A percentile compares a stretch with the other conserved stretches of the same genome.
phyloP scores from a whole-genome alignment of 2,888 invertebrate genomes.

The Augiades crinisus region DNA sequence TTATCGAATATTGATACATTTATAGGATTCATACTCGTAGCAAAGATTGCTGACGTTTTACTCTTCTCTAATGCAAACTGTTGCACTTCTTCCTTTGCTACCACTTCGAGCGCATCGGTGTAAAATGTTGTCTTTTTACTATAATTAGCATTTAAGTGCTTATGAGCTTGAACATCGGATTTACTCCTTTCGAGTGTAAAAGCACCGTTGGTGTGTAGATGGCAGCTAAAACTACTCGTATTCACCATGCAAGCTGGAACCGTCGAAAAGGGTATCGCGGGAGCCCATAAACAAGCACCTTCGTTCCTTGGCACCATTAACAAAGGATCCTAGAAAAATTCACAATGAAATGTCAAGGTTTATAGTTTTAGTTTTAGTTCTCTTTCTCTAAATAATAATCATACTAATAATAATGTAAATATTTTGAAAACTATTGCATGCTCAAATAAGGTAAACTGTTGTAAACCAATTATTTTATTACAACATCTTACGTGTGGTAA shows the following conservation, averaged over 20 bases:
- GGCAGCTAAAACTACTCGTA: constrained; percentile 69
- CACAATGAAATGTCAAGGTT: background rate
- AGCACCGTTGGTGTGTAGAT: constrained; percentile 65
- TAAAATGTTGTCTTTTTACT: constrained; percentile 63
- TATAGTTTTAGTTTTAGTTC: too few relatives aligned
- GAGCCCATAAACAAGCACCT: constrained; percentile 77
- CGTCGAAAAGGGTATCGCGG: constrained; percentile 67
- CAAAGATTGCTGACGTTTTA: constrained; percentile 61
- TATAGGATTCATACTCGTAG: constrained; percentile 47
- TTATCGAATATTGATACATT: constrained; percentile 68
- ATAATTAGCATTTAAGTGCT: constrained; percentile 48
- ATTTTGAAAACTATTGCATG: too few relatives aligned
- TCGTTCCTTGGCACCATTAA: constrained; percentile 83
- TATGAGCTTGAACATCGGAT: constrained; percentile 68
- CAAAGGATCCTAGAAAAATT: constrained; percentile 76
- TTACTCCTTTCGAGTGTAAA: constrained; percentile 71
- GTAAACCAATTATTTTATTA: too few relatives aligned
- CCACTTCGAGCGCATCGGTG: constrained; percentile 45
- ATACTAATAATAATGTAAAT: too few relatives aligned
- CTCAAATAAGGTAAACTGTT: too few relatives aligned
- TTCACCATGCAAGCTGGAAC: constrained; percentile 65
- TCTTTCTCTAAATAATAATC: too few relatives aligned
- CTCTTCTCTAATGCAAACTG: constrained; percentile 62
- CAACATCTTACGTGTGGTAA: too few relatives aligned
- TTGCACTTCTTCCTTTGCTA: constrained; percentile 39